These are phyloP conservation scores for Austrofundulus limnaeus DNA, from an alignment of 2,113 vertebrate genomes.

Conservation along the genomic window DNA sequence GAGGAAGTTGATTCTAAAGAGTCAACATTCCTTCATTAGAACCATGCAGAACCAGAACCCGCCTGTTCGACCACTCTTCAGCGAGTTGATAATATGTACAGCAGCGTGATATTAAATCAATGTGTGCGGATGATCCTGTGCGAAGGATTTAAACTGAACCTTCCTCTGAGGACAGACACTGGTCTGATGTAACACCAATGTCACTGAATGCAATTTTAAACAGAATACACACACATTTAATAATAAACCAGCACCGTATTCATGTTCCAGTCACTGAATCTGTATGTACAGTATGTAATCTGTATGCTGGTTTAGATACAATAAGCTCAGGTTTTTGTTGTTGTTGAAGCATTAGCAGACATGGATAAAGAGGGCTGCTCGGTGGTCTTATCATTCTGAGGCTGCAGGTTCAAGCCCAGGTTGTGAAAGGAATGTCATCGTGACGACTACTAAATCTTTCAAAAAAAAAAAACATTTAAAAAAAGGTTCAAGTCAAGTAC, in stretches of 20 bases:
- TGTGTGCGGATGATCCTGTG: conserved; percentile 9
- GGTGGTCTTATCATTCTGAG: too few relatives aligned
- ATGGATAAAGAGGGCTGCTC: too few relatives aligned
- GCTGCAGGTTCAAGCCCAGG: too few relatives aligned
- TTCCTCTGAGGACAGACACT: conserved; percentile 7
- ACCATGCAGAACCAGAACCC: too few relatives aligned
- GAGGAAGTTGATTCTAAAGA: too few relatives aligned
- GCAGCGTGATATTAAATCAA: too few relatives aligned
- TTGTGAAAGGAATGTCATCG: too few relatives aligned
- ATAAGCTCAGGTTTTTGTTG: not conserved
- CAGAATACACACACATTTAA: not conserved
- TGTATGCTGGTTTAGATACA: not conserved
- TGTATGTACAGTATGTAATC: too few relatives aligned
- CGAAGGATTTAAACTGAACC: conserved; percentile 1
- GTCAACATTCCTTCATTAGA: too few relatives aligned
- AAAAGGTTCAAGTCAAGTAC: not conserved
- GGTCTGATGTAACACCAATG: conserved; percentile 10
- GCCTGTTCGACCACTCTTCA: too few relatives aligned
- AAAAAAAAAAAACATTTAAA: not conserved
- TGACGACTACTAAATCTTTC: too few relatives aligned
- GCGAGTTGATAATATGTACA: too few relatives aligned
- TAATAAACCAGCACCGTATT: not conserved
- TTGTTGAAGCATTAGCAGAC: not conserved
- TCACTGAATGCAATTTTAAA: conserved; percentile 19
- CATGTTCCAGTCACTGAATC: not conserved